These are phyloP conservation scores for Pollenia amentaria DNA, from an alignment of 2,888 invertebrate genomes.

Conservation along the genomic window DNA sequence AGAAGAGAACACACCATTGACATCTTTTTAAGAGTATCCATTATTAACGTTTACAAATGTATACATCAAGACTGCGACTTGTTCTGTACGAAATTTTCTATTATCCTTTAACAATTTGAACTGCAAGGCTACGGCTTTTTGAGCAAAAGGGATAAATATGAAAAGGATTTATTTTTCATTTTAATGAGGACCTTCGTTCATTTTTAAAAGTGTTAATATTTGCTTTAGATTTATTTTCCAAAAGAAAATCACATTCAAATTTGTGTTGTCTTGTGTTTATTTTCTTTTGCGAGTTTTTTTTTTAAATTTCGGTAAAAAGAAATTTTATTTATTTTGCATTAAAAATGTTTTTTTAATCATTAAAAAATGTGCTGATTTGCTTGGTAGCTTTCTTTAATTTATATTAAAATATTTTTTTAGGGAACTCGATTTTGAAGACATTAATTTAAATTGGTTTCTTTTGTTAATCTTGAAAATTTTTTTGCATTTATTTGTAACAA, in stretches of 20 bases:
- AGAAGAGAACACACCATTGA: conserved; percentile 34
- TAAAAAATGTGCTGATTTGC: too few relatives aligned
- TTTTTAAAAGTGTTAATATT: conserved; percentile 23
- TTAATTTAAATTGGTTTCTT: too few relatives aligned
- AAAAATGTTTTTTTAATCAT: too few relatives aligned
- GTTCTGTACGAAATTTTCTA: neutral
- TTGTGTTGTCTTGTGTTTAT: neutral
- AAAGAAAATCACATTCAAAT: neutral
- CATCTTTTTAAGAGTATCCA: conserved; percentile 49
- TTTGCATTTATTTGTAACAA: too few relatives aligned
- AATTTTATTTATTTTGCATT: too few relatives aligned
- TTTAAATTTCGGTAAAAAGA: too few relatives aligned
- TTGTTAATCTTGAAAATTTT: too few relatives aligned
- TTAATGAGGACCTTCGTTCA: conserved; percentile 16
- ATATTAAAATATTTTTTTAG: too few relatives aligned
- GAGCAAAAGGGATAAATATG: too few relatives aligned
- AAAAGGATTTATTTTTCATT: neutral
- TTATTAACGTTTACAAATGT: conserved; percentile 40
- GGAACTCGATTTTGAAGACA: too few relatives aligned
- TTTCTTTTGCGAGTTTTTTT: neutral
- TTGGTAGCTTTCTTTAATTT: too few relatives aligned
- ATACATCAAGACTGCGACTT: neutral
- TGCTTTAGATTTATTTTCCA: neutral
- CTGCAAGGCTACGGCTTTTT: neutral
- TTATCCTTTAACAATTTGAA: neutral